Evolutionary conservation across 2,888 invertebrate genomes (phyloP).

Genomic region (Pristionchus arcanus): DNA sequence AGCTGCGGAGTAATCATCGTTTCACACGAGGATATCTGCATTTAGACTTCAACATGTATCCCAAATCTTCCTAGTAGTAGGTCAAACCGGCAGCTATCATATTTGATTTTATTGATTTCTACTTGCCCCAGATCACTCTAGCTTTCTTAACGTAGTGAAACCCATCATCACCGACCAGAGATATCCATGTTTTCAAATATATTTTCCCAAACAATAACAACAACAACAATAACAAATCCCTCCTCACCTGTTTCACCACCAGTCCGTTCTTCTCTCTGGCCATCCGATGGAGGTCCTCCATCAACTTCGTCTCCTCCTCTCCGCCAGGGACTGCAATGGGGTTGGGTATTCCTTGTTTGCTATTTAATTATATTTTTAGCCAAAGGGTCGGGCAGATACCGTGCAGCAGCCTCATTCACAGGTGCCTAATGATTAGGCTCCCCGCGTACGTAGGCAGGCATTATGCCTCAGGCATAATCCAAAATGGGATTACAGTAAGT

Average conservation of each 20-base stretch:
- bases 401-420: no score
- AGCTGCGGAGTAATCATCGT: neutral
- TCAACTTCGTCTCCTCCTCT: slow-evolving; percentile 68
- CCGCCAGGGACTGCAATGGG: slow-evolving; percentile 62
- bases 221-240: no score
- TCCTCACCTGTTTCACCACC: slow-evolving; percentile 54
- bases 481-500: no score
- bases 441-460: no score
- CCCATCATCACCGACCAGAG: neutral
- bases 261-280: slow-evolving; percentile 68
- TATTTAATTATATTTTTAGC: no score
- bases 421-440: no score
- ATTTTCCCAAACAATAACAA: no score
- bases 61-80: neutral
- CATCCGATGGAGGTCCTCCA: slow-evolving; percentile 65
- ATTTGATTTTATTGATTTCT: no score
- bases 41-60: neutral
- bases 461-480: no score
- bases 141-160: neutral
- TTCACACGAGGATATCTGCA: neutral
- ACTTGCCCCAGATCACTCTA: neutral
- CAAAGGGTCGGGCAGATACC: no score
- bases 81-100: neutral
- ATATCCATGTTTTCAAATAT: no score
- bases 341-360: no score